Evolutionary conservation across 2,888 invertebrate species (phyloP), one percentile per base, ranked within the genome.

Genomic region (Drosophila prolongata): DNA sequence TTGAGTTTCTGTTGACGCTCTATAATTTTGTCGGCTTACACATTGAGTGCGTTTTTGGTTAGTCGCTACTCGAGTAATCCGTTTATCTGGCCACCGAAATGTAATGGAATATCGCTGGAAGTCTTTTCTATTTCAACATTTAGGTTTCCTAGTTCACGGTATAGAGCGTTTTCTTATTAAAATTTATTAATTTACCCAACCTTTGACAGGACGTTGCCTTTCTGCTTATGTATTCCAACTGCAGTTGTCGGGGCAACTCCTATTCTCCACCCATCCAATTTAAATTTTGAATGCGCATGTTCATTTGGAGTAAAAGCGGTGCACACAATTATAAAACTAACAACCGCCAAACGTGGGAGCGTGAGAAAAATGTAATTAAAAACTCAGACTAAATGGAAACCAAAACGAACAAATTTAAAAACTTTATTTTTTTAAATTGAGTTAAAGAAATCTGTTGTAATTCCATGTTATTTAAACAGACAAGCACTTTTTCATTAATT

Each of bases 321-420:
- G 65, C 70, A 66, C 81, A 75, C 79, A 85, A 84, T 84, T 85
- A 87, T 79, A 75, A 66, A 59, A 52, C 70, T 60, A 66, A 58
- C 40, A 62, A 56, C 65, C 70, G 47, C 46, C 68, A 43, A 58
- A 38, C 57, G n/a, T 57, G 57, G 42, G 43, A 44, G 53, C 38
- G 58, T 52, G 30, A 30, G 24, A 58, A 60, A 86, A 75, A 75
- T 76, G 75, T 79, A 88, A 88, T 83, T 86, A 82, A 86, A 46
- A 88, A 77, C 79, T 67, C n/a, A 43, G 27, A 44, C 40, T n/a
- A 30, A 9, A 10, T 10, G 62, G 59, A 54, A 43, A 27, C 16
- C 34, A 2, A 16, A 11, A 14, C 11, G 34, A 16, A 34, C 8
- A 49, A 49, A 16, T 9, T 49, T 14, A 34, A 30, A 47, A 6